Percentiles rank a stretch among this genome's conserved stretches.
Evolutionary conservation across 2,797 vertebrate species (phyloP).

Genomic region (Hozukius guyotensis): DNA sequence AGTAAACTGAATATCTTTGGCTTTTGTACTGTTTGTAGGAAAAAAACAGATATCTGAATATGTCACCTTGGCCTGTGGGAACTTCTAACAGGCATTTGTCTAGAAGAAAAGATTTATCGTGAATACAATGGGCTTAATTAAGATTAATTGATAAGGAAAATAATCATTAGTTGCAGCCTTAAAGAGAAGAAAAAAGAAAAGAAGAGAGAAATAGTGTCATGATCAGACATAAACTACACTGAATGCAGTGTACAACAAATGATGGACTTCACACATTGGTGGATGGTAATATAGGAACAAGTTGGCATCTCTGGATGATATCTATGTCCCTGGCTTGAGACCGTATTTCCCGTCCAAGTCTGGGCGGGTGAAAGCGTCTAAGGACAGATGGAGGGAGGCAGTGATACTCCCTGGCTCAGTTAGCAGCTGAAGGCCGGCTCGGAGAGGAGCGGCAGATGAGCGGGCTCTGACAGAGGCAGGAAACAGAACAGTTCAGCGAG

Average conservation of each 20-base stretch:
- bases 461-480: constrained; percentile 66
- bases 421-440: constrained; percentile 33
- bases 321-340: neutral
- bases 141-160: neutral
- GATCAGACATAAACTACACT: neutral
- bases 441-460: constrained; percentile 68
- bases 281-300: neutral
- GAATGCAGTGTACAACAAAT: neutral
- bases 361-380: constrained; percentile 22
- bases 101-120: neutral
- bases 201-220: neutral
- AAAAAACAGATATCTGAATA: neutral
- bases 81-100: neutral
- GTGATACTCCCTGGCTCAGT: constrained; percentile 28
- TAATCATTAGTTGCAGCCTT: neutral
- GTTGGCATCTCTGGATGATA: neutral
- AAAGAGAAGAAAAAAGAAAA: neutral
- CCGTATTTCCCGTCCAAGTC: neutral
- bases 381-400: constrained; percentile 35
- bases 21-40: neutral
- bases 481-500: constrained; percentile 72
- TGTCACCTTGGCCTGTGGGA: neutral
- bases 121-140: neutral
- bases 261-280: neutral
- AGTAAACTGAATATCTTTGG: neutral